These are phyloP conservation scores for Thalassaphorura encarpata DNA, from an alignment of 1,140 invertebrate species.

Conservation along the genomic window DNA sequence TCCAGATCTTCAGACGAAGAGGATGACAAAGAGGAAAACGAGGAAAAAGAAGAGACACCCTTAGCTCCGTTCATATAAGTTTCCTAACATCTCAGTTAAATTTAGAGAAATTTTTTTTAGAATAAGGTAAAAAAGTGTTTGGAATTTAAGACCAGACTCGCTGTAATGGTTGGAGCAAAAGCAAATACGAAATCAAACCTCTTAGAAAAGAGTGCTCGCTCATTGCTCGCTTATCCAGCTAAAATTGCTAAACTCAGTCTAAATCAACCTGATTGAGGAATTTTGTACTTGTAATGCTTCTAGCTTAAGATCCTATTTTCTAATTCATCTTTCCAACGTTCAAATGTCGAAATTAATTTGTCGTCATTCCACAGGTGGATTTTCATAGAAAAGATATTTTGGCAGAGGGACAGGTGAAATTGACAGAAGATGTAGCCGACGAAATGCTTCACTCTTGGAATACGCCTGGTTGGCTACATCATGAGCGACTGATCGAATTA, in stretches of 20 bases:
- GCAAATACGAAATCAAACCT: too few species aligned
- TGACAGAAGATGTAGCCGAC: not conserved
- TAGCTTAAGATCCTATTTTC: not conserved
- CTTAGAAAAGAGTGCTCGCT: too few species aligned
- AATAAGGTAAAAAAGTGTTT: too few species aligned
- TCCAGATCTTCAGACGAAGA: not conserved
- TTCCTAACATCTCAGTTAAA: too few species aligned
- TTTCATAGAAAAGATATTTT: constrained; percentile 8
- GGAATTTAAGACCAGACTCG: too few species aligned
- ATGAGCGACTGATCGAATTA: too few species aligned
- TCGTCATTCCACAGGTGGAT: not conserved
- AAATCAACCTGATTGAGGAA: not conserved
- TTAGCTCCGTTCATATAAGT: too few species aligned
- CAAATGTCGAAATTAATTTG: not conserved
- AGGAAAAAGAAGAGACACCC: not conserved
- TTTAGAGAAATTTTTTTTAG: too few species aligned
- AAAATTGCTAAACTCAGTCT: not conserved
- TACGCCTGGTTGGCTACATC: too few species aligned
- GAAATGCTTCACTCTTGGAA: constrained; percentile 13
- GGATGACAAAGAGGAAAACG: too few species aligned
- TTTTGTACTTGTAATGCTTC: not conserved
- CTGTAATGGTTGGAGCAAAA: too few species aligned
- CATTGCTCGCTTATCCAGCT: too few species aligned
- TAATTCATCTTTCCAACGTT: not conserved
- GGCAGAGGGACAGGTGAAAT: constrained; percentile 1